A percentile compares a stretch with the other conserved stretches of the same genome.
These are phyloP conservation scores for Anodontia alba DNA, from an alignment of 2,888 invertebrate species.

Conservation along the genomic window DNA sequence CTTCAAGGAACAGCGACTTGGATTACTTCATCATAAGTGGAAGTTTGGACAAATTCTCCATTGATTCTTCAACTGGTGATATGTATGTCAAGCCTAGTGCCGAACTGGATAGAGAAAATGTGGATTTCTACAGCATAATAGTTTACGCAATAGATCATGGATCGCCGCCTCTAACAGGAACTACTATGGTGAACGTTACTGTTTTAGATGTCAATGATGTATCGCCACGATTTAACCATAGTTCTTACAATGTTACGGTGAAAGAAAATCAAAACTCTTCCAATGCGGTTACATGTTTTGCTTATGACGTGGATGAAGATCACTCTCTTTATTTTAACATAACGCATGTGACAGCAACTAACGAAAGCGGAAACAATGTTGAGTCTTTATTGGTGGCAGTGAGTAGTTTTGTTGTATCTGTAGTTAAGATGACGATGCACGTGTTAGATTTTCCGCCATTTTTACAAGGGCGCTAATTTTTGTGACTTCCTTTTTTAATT, in stretches of 20 bases:
- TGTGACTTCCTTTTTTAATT: not conserved
- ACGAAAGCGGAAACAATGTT: slow-evolving; percentile 40
- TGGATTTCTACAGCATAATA: slow-evolving; percentile 57
- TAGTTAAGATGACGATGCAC: not conserved
- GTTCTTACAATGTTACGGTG: not conserved
- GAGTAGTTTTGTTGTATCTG: slow-evolving; percentile 5
- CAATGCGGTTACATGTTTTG: slow-evolving; percentile 15
- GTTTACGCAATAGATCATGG: slow-evolving; percentile 73
- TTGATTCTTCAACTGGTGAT: slow-evolving; percentile 39
- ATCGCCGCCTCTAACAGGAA: slow-evolving; percentile 62
- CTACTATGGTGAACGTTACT: slow-evolving; percentile 65
- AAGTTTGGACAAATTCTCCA: slow-evolving; percentile 43
- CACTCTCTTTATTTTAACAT: slow-evolving; percentile 26
- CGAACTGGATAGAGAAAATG: slow-evolving; percentile 44
- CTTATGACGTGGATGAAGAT: slow-evolving; percentile 38
- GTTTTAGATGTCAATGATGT: slow-evolving; percentile 78
- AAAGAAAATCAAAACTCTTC: slow-evolving; percentile 19
- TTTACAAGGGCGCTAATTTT: too few species aligned
- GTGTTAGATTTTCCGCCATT: too few species aligned
- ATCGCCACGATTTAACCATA: slow-evolving; percentile 53
- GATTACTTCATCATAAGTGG: slow-evolving; percentile 47
- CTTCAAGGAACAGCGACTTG: slow-evolving; percentile 34
- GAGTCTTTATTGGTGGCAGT: slow-evolving; percentile 15
- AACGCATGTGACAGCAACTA: not conserved
- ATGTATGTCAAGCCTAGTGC: slow-evolving; percentile 39